Evolutionary conservation across 2,888 invertebrate species (phyloP).

Genomic region (Chironomus riparius): DNA sequence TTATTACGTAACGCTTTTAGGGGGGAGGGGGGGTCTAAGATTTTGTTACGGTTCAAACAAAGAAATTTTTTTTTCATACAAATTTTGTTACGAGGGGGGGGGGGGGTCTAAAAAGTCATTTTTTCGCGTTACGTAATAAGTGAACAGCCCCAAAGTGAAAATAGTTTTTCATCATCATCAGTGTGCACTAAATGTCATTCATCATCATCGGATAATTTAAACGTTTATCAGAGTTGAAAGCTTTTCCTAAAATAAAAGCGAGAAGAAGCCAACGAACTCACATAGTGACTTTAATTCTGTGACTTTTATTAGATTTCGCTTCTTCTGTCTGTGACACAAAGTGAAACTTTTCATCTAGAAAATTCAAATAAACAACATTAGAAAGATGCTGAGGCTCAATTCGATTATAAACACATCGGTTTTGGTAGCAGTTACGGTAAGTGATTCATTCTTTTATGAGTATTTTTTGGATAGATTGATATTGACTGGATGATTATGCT

Average conservation of each 20-base stretch:
- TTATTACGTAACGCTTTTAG: too few species aligned
- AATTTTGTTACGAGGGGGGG: too few species aligned
- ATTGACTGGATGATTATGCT: background rate
- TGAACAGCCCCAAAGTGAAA: too few species aligned
- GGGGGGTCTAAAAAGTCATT: too few species aligned
- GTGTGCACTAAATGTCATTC: background rate
- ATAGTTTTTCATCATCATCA: background rate
- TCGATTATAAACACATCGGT: background rate
- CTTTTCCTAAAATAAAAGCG: background rate
- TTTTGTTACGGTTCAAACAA: too few species aligned
- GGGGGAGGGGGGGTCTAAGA: too few species aligned
- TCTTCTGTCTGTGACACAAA: background rate
- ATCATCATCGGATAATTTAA: constrained; percentile 2
- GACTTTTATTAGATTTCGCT: background rate
- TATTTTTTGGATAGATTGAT: too few species aligned
- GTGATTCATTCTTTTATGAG: background rate
- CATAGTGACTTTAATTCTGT: background rate
- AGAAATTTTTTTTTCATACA: too few species aligned
- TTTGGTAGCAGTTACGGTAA: background rate
- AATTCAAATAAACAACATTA: background rate
- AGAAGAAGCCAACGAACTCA: background rate
- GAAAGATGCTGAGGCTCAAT: background rate
- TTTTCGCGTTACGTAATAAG: too few species aligned
- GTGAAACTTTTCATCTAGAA: background rate
- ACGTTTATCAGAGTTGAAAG: constrained; percentile 24